These are phyloP conservation scores for Perca schrenkii DNA, from an alignment of 2,113 vertebrate species.

Conservation along the genomic window DNA sequence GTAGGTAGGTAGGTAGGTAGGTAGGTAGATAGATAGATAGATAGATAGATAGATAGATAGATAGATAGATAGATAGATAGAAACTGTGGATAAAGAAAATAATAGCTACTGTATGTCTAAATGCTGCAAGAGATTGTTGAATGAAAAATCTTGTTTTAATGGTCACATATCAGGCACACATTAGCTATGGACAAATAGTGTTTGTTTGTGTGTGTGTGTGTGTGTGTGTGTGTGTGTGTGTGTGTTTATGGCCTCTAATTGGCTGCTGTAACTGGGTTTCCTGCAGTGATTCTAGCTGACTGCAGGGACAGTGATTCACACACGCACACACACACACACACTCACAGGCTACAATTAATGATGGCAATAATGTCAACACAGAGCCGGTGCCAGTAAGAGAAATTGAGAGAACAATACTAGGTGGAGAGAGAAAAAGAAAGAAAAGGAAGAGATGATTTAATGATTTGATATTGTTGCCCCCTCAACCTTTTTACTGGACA, in stretches of 20 bases:
- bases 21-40: neutral
- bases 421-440: neutral
- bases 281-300: constrained; percentile 60
- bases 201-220: neutral
- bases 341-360: constrained; percentile 61
- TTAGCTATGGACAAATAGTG: constrained; percentile 7
- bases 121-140: constrained; percentile 11
- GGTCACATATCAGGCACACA: constrained; percentile 31
- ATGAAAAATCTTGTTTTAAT: constrained; percentile 50
- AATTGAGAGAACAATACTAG: constrained; percentile 21
- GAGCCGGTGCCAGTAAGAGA: constrained; percentile 15
- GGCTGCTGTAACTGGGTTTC: constrained; percentile 64
- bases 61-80: neutral
- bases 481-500: constrained; percentile 1
- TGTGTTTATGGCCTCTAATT: constrained; percentile 67
- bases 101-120: constrained; percentile 8
- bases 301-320: constrained; percentile 31
- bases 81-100: neutral
- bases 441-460: constrained; percentile 4
- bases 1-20: neutral
- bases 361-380: constrained; percentile 59
- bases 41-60: neutral
- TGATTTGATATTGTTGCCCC: constrained; percentile 11
- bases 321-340: neutral
- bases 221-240: constrained; percentile 34